Base-by-base conservation (phyloP, 2,113 vertebrate genomes). In the Leucosticte australis region DNA sequence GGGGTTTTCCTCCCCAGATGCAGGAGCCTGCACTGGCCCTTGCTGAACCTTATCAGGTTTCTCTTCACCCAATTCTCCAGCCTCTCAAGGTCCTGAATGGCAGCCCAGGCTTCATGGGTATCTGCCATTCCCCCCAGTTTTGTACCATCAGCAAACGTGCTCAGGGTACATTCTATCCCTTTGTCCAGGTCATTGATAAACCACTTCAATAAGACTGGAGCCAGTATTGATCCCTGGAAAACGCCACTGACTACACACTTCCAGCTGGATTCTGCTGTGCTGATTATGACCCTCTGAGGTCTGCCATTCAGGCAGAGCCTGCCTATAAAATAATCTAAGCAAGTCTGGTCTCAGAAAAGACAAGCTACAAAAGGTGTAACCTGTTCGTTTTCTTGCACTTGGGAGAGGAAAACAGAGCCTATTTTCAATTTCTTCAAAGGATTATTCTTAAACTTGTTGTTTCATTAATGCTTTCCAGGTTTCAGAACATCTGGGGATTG, bases 1-100 rank as follows among this genome's bases (percentile, higher is more conserved):
- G 23, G 52, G 19, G 20, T 30, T 82, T 14, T 67, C 33, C 16
- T 39, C 7, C 44, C 28, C 33, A n/a, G 2, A 4, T 15, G 4
- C 12, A 50, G 33, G 0, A 46, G 15, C 23, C 10, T 52, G 8
- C 28, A 24, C 14, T 44, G 5, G 27, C 13, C 13, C 19, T n/a
- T 28, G 3, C 2, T 30, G 37, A 67, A 46, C 23, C 3, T 50
- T 28, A 23, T 9, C 0, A 0, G 7, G 7, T 59, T 60, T 67
- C 3, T 39, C 20, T 18, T 10, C 8, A 8, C 24, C 11, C 16
- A 31, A 0, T 2, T 59, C 37, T 67, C 31, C 44, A n/a, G 37
- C 13, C 22, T 39, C 4, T 17, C 3, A 16, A 55, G 15, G 20
- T 41, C 24, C 65, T 22, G 17, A 73, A 59, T 23, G 33, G 19